Conservation (phyloP, 1,140 invertebrate species). For the Drosophila fuyamai region DNA sequence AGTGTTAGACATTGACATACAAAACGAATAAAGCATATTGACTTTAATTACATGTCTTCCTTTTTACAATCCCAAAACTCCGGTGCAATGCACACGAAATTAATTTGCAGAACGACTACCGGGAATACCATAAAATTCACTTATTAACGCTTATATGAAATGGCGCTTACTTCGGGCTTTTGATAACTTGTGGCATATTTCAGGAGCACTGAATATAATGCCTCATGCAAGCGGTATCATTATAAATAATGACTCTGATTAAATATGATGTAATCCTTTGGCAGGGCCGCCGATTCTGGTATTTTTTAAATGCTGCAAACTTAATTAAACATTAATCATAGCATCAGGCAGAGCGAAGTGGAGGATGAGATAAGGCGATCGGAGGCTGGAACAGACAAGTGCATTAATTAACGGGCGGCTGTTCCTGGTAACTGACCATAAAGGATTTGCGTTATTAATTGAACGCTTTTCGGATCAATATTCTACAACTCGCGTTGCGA, state of each 20-base stretch:
- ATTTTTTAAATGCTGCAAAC: constrained; percentile 52
- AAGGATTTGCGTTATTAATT: constrained; percentile 77
- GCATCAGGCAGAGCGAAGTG: constrained; percentile 1
- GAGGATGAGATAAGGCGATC: constrained; percentile 40
- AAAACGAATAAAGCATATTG: background rate
- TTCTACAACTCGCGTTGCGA: background rate
- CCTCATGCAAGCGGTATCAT: constrained; percentile 49
- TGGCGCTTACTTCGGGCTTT: constrained; percentile 31
- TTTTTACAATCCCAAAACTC: background rate
- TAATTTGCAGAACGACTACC: constrained; percentile 12
- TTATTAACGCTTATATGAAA: constrained; percentile 39
- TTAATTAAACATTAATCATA: constrained; percentile 80
- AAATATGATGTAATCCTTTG: constrained; percentile 74
- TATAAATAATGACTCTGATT: constrained; percentile 78
- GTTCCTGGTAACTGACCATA: constrained; percentile 58
- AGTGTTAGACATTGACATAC: background rate
- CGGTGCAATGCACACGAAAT: constrained; percentile 13
- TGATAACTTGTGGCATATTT: constrained; percentile 54
- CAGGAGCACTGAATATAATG: constrained; percentile 18
- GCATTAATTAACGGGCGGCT: constrained; percentile 70
- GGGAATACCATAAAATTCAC: constrained; percentile 15
- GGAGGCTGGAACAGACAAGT: constrained; percentile 47
- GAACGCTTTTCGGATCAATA: constrained; percentile 55
- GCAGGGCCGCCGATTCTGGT: constrained; percentile 10
- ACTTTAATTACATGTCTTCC: no score